Evolutionary conservation across 2,888 invertebrate genomes (phyloP), one percentile per base, ranked within the genome.

Genomic region (Aleiodes leptofemur): DNA sequence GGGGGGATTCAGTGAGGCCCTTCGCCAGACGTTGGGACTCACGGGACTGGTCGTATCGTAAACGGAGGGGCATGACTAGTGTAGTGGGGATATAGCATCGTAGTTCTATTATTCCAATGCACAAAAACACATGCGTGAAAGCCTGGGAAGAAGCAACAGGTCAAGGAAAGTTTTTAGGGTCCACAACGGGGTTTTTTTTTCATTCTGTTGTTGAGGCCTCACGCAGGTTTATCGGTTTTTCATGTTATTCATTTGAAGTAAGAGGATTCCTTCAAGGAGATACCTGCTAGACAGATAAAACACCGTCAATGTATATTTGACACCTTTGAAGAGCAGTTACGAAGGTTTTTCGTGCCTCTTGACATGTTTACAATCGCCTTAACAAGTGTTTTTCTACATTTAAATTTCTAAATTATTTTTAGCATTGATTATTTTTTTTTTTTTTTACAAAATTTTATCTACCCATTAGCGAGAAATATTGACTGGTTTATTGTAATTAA

Each of bases 141-240:
- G 74, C 77, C 78, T 77, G 77, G 76, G 76, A 78, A 76, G 78
- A 71, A 73, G 72, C 72, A 73, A 75, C 82, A 76, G 80, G 82
- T 81, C 82, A 80, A 80, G 81, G 81, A 81, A 79, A 82, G 79
- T 77, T 80, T 79, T 61, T 43, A 59, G 59, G 71, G 71, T 78
- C 78, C 79, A 77, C 77, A 34, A 34, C 77, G 76, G 74, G 75
- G 72, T 43, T 43, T 55, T 55, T 74, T 56, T 34, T 23, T 23
- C 23, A 23, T 23, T 23, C 23, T 34, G 34, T 34, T 72, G 70
- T 79, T 74, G 16, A 71, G 64, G 31, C 31, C 64, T 34, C 6
- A 73, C 59, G 61, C 69, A 71, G 71, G 70, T 72, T 53, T 66
- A 69, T 69, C 70, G 72, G 31, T 31, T 69, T 69, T 55, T 51